Conservation (phyloP, 1,140 invertebrate genomes). For the Trypoxylus dichotomus region DNA sequence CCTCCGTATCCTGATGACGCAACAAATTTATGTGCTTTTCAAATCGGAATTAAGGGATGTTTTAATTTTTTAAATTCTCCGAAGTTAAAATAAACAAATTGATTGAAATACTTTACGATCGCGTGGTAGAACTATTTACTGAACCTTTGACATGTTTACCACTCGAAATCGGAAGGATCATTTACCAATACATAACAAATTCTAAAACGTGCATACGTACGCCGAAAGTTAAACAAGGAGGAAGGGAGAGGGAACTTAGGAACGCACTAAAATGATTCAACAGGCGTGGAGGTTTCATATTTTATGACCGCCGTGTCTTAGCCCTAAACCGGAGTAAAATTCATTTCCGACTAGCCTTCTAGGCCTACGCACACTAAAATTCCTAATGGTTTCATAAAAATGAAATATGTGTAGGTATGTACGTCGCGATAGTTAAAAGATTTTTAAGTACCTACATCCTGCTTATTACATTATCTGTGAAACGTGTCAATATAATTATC, state of each 20-base stretch:
- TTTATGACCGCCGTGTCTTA: not conserved
- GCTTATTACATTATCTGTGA: constrained; percentile 1
- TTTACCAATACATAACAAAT: not conserved
- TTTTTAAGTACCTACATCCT: constrained; percentile 12
- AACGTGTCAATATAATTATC: constrained; percentile 19
- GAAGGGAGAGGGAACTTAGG: not conserved
- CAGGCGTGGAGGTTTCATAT: not conserved
- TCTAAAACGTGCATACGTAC: not conserved
- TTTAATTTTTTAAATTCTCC: not conserved
- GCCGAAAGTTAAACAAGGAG: not conserved
- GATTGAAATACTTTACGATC: constrained; percentile 14
- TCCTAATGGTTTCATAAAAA: not conserved
- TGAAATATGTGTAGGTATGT: not conserved
- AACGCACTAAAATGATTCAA: constrained; percentile 3
- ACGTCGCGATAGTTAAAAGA: not conserved
- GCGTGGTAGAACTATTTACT: not conserved
- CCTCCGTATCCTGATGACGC: too few species aligned
- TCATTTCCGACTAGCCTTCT: constrained; percentile 3
- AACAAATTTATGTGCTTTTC: not conserved
- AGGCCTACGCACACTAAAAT: not conserved
- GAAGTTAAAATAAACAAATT: constrained; percentile 8
- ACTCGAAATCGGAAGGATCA: not conserved
- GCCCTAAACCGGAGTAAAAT: not conserved
- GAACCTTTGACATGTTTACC: constrained; percentile 2
- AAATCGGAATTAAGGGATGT: constrained; percentile 9